These are phyloP conservation scores for Drosophila asahinai DNA, from an alignment of 1,140 invertebrate genomes.

Conservation along the genomic window DNA sequence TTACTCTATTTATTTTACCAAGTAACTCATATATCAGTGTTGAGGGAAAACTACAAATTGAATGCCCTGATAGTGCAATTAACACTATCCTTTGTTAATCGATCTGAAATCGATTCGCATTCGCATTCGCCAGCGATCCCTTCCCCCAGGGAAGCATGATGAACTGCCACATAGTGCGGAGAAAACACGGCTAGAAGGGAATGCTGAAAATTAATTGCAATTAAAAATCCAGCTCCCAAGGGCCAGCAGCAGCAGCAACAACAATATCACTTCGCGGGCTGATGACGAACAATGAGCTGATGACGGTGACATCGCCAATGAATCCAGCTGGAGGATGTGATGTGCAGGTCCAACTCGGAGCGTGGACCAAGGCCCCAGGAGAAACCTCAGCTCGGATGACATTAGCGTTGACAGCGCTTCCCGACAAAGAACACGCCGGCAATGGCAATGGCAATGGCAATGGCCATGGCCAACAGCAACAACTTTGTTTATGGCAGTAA, in stretches of 20 bases:
- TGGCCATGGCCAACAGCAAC: conserved; percentile 40
- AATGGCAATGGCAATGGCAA: conserved; percentile 14
- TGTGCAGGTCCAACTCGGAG: conserved; percentile 7
- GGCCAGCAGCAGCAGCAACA: conserved; percentile 6
- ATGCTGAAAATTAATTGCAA: conserved; percentile 67
- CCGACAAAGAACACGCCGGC: conserved; percentile 40
- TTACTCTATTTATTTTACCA: too few species aligned
- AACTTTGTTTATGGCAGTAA: conserved; percentile 71
- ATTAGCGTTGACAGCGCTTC: conserved; percentile 68
- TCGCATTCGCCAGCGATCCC: not conserved
- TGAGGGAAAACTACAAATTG: not conserved
- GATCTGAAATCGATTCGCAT: conserved; percentile 34
- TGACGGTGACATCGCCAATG: conserved; percentile 33
- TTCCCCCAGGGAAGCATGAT: conserved; percentile 4
- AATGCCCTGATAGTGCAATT: conserved; percentile 11
- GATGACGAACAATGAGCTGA: conserved; percentile 27
- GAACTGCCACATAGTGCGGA: conserved; percentile 33
- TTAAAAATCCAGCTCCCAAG: conserved; percentile 52
- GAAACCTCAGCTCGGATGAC: conserved; percentile 59
- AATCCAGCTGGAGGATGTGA: conserved; percentile 16
- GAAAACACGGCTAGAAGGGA: conserved; percentile 1
- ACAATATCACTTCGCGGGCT: not conserved
- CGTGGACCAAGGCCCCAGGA: conserved; percentile 14
- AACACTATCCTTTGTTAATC: conserved; percentile 30
- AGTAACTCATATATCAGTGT: not conserved